These are phyloP conservation scores for Pararge aegeria DNA, from an alignment of 1,140 invertebrate species.

Conservation along the genomic window DNA sequence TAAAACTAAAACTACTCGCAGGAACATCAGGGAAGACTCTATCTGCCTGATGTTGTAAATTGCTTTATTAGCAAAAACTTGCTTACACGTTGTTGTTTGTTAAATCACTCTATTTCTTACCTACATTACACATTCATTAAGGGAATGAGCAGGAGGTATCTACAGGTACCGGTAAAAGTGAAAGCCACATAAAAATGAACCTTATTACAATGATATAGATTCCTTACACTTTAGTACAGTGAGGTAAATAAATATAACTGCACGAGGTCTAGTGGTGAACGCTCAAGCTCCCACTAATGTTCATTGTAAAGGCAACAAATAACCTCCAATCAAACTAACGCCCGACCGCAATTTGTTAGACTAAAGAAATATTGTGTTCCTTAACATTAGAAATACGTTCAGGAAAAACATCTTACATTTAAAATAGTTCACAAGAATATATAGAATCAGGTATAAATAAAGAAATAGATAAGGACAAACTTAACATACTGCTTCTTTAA, in stretches of 20 bases:
- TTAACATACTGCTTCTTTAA: too few species aligned
- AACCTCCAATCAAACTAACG: conserved; percentile 67
- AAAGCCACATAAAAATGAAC: conserved; percentile 15
- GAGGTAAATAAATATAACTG: conserved; percentile 7
- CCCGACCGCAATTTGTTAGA: conserved; percentile 65
- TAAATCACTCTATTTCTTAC: conserved; percentile 20
- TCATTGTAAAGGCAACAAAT: conserved; percentile 71
- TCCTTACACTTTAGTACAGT: not conserved
- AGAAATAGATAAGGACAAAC: too few species aligned
- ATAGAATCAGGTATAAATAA: not conserved
- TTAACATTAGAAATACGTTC: conserved; percentile 37
- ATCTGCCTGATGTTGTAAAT: not conserved
- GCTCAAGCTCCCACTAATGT: conserved; percentile 51
- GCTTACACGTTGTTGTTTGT: not conserved
- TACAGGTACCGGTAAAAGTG: conserved; percentile 8
- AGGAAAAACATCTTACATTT: conserved; percentile 19
- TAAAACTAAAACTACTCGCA: too few species aligned
- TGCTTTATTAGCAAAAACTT: not conserved
- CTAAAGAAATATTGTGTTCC: conserved; percentile 62
- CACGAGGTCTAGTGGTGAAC: conserved; percentile 34
- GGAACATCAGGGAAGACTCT: too few species aligned
- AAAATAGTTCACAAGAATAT: conserved; percentile 6
- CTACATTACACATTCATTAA: conserved; percentile 31
- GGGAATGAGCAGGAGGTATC: conserved; percentile 18
- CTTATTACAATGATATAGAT: conserved; percentile 18